Base-by-base conservation (phyloP, 2,113 vertebrate species). In the Trochalopteron elliotii region DNA sequence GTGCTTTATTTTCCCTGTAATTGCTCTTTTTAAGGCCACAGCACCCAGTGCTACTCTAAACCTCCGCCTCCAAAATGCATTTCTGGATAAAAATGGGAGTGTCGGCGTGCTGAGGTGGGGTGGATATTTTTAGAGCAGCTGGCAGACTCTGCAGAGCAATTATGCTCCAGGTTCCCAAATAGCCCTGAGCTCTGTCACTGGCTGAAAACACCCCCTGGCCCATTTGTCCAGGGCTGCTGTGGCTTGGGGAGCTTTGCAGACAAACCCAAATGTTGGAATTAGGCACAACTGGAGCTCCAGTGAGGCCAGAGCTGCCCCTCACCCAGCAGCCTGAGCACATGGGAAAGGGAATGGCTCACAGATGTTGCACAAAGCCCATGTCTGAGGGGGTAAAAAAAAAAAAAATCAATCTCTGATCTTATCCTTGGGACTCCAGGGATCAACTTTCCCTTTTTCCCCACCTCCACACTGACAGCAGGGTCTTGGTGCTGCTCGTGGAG, bases 61-160 rank as follows among this genome's bases (percentile, higher is more conserved):
- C 77, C 79, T 92, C 79, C 1, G 0, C 88, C 86, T 92, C 80
- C 71, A 56, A 71, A 59, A 15, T 0, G 11, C 87, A 20, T 55
- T 94, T 93, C 75, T 63, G 90, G 90, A 52, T 71, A 45, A 56
- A 80, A 70, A 44, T 1, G 53, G 55, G 53, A 92, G 70, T 71
- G 61, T 21, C 10, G 0, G 49, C 0, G 0, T 35, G 91, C 83
- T 76, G 89, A 75, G 94, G 80, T 94, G 72, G 49, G 77, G 31
- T 31, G 61, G 89, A 4, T 95, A 91, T 91, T 93, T 97, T 93
- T 91, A 92, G 92, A 96, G 91, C 74, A 61, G 87, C 89, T 91
- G 81, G 74, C 93, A 91, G 89, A 71, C 83, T 91, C 74, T 2
- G 3, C 91, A 93, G 49, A 60, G 81, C 71, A 87, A 93, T 91